phyloP scores from a whole-genome alignment of 2,113 vertebrate genomes.

The Oreochromis spilurus region DNA sequence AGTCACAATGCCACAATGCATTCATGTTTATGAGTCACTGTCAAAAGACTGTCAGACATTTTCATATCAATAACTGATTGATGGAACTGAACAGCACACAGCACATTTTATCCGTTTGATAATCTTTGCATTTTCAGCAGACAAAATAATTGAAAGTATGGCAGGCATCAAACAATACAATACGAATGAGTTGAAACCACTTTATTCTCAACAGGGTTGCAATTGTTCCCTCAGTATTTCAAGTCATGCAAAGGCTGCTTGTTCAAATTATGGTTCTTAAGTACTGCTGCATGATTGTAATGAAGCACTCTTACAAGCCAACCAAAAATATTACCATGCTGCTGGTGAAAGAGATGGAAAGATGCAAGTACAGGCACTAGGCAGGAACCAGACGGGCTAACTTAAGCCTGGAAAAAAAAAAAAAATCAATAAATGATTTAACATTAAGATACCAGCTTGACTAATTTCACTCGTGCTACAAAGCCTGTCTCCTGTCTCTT shows the following conservation, averaged over 20 bases:
- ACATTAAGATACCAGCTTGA: neutral
- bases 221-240: neutral
- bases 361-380: neutral
- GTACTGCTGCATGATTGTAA: neutral
- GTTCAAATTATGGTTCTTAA: neutral
- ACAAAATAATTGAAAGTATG: neutral
- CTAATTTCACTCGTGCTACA: neutral
- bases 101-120: neutral
- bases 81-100: neutral
- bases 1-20: constrained; percentile 46
- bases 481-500: neutral
- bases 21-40: constrained; percentile 48
- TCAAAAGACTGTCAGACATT: constrained; percentile 31
- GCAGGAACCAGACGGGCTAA: neutral
- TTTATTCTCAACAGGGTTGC: neutral
- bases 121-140: neutral
- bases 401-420: neutral
- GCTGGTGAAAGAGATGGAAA: neutral
- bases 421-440: neutral
- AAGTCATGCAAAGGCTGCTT: neutral
- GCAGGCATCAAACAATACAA: neutral
- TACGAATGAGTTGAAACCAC: neutral
- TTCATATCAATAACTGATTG: constrained; percentile 30
- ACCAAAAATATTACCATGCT: neutral
- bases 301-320: neutral